Evolutionary conservation across 1,140 invertebrate genomes (phyloP).

Genomic region (Elymnias hypermnestra): DNA sequence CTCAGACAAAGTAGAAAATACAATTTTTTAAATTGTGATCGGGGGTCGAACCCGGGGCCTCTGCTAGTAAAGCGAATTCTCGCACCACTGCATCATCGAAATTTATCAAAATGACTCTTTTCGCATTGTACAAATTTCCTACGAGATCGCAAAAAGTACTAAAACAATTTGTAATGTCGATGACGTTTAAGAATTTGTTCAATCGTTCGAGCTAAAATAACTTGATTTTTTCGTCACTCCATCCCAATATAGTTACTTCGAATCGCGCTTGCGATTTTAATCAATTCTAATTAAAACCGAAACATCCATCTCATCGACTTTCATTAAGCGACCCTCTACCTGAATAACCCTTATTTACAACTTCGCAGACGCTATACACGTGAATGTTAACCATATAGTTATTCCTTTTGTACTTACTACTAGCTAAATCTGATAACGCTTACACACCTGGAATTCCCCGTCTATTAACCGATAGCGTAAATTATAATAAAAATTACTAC

Average conservation of each 20-base stretch:
- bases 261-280: constrained; percentile 37
- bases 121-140: too few relatives aligned
- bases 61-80: too few relatives aligned
- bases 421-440: not conserved
- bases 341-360: constrained; percentile 42
- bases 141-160: too few relatives aligned
- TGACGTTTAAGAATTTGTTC: not conserved
- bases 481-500: too few relatives aligned
- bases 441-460: too few relatives aligned
- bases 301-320: constrained; percentile 56
- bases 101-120: too few relatives aligned
- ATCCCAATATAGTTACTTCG: constrained; percentile 13
- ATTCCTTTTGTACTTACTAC: not conserved
- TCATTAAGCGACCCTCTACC: constrained; percentile 51
- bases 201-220: not conserved
- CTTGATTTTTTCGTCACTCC: not conserved
- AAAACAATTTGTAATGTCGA: not conserved
- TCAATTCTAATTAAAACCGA: constrained; percentile 54
- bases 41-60: too few relatives aligned
- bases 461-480: too few relatives aligned
- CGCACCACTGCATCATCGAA: too few relatives aligned
- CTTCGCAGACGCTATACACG: constrained; percentile 28
- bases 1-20: too few relatives aligned
- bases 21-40: too few relatives aligned
- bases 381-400: not conserved